Evolutionary conservation across 2,797 vertebrate species (phyloP).

Genomic region (Novumbra hubbsi): DNA sequence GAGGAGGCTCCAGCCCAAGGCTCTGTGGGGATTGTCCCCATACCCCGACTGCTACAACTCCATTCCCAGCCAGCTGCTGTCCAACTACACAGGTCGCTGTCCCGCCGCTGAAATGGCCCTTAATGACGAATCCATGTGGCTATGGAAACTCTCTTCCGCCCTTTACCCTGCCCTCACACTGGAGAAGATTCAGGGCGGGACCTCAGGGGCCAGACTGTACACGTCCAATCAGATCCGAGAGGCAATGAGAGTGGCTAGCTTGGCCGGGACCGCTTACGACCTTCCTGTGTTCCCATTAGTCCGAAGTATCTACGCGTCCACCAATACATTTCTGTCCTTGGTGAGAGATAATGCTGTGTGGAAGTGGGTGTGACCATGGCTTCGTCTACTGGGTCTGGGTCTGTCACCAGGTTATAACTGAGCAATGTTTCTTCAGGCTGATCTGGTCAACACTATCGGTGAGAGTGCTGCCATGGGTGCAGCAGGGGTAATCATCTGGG

Average conservation of each 20-base stretch:
- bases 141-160: slow-evolving; percentile 75
- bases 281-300: slow-evolving; percentile 77
- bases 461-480: slow-evolving; percentile 83
- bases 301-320: slow-evolving; percentile 71
- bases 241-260: slow-evolving; percentile 71
- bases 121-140: slow-evolving; percentile 75
- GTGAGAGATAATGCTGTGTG: slow-evolving; percentile 43
- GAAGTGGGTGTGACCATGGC: background rate
- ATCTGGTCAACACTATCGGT: slow-evolving; percentile 79
- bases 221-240: slow-evolving; percentile 74
- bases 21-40: slow-evolving; percentile 75
- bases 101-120: slow-evolving; percentile 70
- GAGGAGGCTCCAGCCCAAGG: slow-evolving; percentile 73
- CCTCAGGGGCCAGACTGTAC: slow-evolving; percentile 61
- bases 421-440: slow-evolving; percentile 58
- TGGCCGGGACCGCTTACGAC: slow-evolving; percentile 59
- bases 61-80: slow-evolving; percentile 54
- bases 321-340: slow-evolving; percentile 73
- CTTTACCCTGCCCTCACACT: slow-evolving; percentile 74
- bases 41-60: slow-evolving; percentile 75
- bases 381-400: background rate
- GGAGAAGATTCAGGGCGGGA: slow-evolving; percentile 71
- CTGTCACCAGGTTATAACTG: background rate
- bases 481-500: slow-evolving; percentile 78
- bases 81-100: slow-evolving; percentile 74